Evolutionary conservation across 2,888 invertebrate species (phyloP).

Genomic region (Exephanes ischioxanthus): DNA sequence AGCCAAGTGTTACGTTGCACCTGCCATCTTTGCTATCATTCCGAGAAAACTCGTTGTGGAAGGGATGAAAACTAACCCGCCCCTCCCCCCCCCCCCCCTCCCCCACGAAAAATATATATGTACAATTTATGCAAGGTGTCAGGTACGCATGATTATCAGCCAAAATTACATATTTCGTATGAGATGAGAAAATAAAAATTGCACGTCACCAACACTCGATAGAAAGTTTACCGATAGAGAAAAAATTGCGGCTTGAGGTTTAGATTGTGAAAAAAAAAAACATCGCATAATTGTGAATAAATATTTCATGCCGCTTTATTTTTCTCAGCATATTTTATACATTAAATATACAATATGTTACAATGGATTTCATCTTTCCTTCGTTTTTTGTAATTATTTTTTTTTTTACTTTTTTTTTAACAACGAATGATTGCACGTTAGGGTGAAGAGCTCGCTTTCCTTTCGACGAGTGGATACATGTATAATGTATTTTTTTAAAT

Average conservation of each 20-base stretch:
- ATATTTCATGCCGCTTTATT: conserved; percentile 82
- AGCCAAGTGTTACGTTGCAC: conserved; percentile 71
- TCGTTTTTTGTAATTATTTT: conserved; percentile 46
- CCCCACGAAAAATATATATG: background rate
- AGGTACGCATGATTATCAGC: background rate
- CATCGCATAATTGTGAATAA: conserved; percentile 78
- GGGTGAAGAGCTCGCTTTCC: conserved; percentile 75
- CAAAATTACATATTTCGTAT: background rate
- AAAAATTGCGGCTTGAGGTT: background rate
- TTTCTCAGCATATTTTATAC: conserved; percentile 74
- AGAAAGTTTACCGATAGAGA: background rate
- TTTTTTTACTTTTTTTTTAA: conserved; percentile 66
- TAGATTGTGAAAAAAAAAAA: background rate
- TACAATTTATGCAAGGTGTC: background rate
- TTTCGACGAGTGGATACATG: conserved; percentile 62
- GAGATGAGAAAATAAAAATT: background rate
- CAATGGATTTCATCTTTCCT: conserved; percentile 71
- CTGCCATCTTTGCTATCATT: conserved; percentile 78
- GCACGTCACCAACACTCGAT: background rate
- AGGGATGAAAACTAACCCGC: background rate
- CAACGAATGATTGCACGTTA: conserved; percentile 82
- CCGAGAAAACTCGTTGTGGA: background rate
- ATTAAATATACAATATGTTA: conserved; percentile 82
- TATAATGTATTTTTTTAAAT: conserved; percentile 52
- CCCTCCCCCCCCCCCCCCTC: background rate